Evolutionary conservation across 2,797 vertebrate species (phyloP).

Genomic region (Argyrosomus regius): DNA sequence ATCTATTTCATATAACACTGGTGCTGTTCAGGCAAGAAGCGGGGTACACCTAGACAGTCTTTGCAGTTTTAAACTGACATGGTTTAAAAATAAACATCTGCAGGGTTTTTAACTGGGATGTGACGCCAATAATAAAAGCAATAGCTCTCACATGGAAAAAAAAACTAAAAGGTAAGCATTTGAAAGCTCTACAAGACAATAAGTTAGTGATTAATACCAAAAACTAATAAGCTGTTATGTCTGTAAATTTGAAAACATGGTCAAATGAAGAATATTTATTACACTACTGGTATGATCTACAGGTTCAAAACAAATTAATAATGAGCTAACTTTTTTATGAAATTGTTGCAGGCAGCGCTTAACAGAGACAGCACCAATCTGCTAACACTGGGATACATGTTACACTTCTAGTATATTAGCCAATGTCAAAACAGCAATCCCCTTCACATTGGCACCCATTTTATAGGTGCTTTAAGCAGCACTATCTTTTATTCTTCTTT

Average conservation of each 20-base stretch:
- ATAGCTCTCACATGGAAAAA: background rate
- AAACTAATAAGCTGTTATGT: background rate
- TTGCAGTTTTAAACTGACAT: conserved; percentile 12
- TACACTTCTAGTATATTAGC: background rate
- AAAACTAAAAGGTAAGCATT: background rate
- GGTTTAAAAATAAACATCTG: background rate
- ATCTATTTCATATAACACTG: conserved; percentile 14
- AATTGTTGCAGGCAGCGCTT: conserved; percentile 2
- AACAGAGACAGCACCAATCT: conserved; percentile 6
- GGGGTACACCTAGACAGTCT: background rate
- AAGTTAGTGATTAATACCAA: background rate
- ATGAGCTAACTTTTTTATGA: conserved; percentile 11
- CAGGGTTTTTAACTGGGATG: background rate
- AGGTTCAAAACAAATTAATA: conserved; percentile 18
- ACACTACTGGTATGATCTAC: background rate
- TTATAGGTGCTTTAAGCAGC: background rate
- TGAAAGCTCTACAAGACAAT: background rate
- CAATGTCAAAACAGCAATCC: conserved; percentile 4
- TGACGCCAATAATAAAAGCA: background rate
- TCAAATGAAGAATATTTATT: background rate
- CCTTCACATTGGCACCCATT: background rate
- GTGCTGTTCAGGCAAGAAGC: conserved; percentile 1
- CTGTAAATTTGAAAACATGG: background rate
- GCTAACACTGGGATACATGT: conserved; percentile 11
- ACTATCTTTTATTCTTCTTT: background rate